These are phyloP conservation scores for Eulemur mongoz DNA, from an alignment of 2,797 vertebrate genomes.

Conservation along the genomic window DNA sequence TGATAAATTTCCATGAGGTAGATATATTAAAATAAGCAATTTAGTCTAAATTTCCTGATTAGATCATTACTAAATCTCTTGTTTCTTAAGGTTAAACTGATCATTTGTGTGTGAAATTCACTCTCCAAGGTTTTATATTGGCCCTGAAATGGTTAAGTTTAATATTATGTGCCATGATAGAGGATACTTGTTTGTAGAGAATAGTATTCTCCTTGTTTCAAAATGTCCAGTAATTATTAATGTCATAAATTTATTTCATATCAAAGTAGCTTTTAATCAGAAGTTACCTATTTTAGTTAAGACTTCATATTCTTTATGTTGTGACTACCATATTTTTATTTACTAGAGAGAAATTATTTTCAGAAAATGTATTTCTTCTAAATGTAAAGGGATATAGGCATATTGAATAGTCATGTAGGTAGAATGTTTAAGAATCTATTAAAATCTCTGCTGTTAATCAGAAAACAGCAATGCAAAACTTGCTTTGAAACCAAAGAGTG, in stretches of 20 bases:
- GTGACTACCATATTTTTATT: not conserved
- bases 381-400: not conserved
- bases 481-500: not conserved
- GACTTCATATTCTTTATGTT: not conserved
- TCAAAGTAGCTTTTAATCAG: not conserved
- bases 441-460: not conserved
- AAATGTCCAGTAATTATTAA: not conserved
- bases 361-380: not conserved
- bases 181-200: not conserved
- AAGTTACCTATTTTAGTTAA: not conserved
- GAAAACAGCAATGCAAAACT: not conserved
- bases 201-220: not conserved
- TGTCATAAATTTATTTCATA: not conserved
- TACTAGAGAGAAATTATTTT: not conserved
- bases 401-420: not conserved
- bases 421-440: not conserved
- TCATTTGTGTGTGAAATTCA: not conserved
- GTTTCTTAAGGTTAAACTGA: not conserved
- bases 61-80: not conserved
- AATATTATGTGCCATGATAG: not conserved
- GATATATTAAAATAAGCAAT: not conserved
- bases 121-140: not conserved
- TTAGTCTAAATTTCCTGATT: constrained; percentile 8
- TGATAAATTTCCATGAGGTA: not conserved
- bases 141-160: not conserved